Percentiles rank a stretch among this genome's conserved stretches.
Evolutionary conservation across 2,888 invertebrate species (phyloP).

Genomic region (Cephus rjabovi): DNA sequence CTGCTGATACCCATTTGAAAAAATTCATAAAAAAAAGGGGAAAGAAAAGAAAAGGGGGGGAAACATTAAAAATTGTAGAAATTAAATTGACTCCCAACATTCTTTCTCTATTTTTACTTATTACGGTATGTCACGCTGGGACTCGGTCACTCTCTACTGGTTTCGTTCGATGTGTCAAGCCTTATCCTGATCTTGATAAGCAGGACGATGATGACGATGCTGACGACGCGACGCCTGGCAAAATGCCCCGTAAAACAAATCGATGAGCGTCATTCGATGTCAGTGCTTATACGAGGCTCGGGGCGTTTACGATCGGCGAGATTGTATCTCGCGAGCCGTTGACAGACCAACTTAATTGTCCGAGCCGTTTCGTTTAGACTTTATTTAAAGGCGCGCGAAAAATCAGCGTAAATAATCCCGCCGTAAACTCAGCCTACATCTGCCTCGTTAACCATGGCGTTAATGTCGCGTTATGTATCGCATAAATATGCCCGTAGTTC

Average conservation of each 20-base stretch:
- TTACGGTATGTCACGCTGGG: background rate
- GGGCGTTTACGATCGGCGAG: slow-evolving; percentile 24
- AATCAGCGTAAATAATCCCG: slow-evolving; percentile 29
- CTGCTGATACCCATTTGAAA: background rate
- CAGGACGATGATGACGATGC: background rate
- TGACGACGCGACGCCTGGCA: background rate
- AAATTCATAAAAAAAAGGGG: background rate
- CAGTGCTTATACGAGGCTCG: slow-evolving; percentile 3
- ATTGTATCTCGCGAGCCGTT: slow-evolving; percentile 44
- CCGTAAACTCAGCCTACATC: slow-evolving; percentile 19
- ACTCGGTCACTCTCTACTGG: background rate
- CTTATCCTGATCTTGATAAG: background rate
- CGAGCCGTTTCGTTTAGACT: slow-evolving; percentile 32
- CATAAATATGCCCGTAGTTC: slow-evolving; percentile 13
- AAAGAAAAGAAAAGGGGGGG: background rate
- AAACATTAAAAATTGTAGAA: background rate
- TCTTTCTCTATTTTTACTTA: background rate
- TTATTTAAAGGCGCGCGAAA: slow-evolving; percentile 31
- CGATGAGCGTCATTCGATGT: slow-evolving; percentile 41
- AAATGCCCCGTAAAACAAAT: slow-evolving; percentile 44
- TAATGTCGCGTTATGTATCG: slow-evolving; percentile 28
- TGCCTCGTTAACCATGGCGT: slow-evolving; percentile 32
- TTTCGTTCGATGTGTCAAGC: background rate
- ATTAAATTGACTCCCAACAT: background rate
- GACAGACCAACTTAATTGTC: slow-evolving; percentile 46